A percentile compares a stretch with the other conserved stretches of the same genome.
These are phyloP conservation scores for Pollenia labialis DNA, from an alignment of 2,888 invertebrate species.

Conservation along the genomic window DNA sequence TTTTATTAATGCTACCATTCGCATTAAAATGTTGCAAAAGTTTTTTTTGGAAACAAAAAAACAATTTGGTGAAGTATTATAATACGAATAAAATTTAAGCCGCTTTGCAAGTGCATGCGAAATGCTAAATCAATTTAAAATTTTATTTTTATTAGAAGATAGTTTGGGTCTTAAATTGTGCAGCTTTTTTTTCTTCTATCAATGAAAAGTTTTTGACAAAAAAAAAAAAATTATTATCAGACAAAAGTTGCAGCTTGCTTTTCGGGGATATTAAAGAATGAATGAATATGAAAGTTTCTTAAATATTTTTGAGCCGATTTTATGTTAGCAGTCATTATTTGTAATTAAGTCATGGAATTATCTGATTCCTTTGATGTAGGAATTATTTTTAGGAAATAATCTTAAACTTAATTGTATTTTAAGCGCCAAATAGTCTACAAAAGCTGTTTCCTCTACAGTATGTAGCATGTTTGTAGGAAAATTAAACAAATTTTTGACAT, in stretches of 20 bases:
- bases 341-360: neutral
- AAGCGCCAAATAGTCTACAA: no score
- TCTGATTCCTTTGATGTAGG: no score
- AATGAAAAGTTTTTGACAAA: neutral
- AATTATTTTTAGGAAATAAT: no score
- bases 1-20: neutral
- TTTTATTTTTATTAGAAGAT: conserved; percentile 21
- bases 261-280: neutral
- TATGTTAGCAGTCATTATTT: neutral
- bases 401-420: no score
- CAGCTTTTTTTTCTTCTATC: neutral
- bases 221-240: neutral
- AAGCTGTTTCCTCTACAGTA: no score
- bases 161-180: conserved; percentile 1
- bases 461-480: no score
- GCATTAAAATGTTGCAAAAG: conserved; percentile 39
- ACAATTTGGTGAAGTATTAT: conserved; percentile 32
- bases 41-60: conserved; percentile 14
- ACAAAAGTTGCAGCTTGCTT: neutral
- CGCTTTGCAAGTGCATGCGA: conserved; percentile 48
- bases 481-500: no score
- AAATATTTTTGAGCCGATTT: no score
- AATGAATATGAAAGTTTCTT: no score
- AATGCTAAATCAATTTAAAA: conserved; percentile 59
- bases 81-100: conserved; percentile 55